Evolutionary conservation across 2,888 invertebrate species (phyloP).

Genomic region (Orthosia incerta): DNA sequence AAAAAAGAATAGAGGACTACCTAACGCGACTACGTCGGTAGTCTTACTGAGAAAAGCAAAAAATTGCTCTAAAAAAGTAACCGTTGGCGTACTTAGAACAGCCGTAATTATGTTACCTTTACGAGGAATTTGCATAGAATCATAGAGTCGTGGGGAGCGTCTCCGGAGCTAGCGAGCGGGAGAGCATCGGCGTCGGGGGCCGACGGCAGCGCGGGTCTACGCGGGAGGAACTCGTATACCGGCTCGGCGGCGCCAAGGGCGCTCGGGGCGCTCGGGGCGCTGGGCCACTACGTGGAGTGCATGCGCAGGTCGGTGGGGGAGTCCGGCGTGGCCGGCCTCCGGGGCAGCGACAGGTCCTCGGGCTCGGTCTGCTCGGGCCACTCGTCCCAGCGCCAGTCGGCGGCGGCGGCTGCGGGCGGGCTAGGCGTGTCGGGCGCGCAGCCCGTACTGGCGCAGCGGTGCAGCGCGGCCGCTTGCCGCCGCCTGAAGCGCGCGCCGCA

Average conservation of each 20-base stretch:
- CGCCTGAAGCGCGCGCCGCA: constrained; percentile 96
- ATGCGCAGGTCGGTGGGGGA: constrained; percentile 89
- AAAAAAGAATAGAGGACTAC: constrained; percentile 84
- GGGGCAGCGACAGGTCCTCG: constrained; percentile 95
- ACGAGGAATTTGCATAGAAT: constrained; percentile 59
- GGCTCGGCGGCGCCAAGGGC: constrained; percentile 84
- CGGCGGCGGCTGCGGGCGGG: constrained; percentile 84
- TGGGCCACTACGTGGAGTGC: constrained; percentile 86
- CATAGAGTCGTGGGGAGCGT: constrained; percentile 58
- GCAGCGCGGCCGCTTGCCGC: constrained; percentile 96
- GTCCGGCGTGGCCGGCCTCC: constrained; percentile 88
- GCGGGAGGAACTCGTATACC: constrained; percentile 95
- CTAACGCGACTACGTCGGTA: constrained; percentile 81
- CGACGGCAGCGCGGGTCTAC: constrained; percentile 84
- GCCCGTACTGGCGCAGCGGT: constrained; percentile 93
- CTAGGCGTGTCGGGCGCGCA: constrained; percentile 85
- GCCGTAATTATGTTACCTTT: constrained; percentile 64
- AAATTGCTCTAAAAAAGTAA: constrained; percentile 70
- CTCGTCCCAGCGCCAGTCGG: constrained; percentile 88
- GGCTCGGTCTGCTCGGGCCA: constrained; percentile 97
- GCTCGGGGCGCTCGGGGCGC: constrained; percentile 69
- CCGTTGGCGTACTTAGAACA: constrained; percentile 72
- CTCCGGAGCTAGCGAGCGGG: constrained; percentile 59
- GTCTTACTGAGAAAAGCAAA: constrained; percentile 79
- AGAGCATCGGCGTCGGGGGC: constrained; percentile 68